phyloP scores from a whole-genome alignment of 2,888 invertebrate genomes.

The Limenitis camilla region DNA sequence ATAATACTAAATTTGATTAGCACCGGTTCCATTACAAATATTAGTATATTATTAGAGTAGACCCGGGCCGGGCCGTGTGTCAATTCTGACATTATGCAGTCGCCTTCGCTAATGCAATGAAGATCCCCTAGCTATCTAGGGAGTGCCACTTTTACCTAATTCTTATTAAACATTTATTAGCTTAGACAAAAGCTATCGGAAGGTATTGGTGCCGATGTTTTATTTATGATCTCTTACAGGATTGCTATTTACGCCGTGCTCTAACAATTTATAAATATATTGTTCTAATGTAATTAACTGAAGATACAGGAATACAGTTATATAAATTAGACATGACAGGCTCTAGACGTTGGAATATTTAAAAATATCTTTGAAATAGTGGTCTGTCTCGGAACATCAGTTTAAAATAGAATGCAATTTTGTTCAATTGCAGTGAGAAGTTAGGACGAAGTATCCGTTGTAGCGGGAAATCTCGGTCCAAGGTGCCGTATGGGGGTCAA shows the following conservation, averaged over 20 bases:
- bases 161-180: constrained; percentile 73
- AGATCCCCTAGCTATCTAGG: constrained; percentile 36
- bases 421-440: constrained; percentile 16
- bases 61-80: constrained; percentile 33
- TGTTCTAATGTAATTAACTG: constrained; percentile 17
- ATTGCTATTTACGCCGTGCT: constrained; percentile 49
- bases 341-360: constrained; percentile 13
- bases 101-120: constrained; percentile 57
- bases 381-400: constrained; percentile 4
- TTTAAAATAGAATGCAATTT: constrained; percentile 30
- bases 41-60: constrained; percentile 28
- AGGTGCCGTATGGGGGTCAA: constrained; percentile 21
- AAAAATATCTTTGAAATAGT: constrained; percentile 10
- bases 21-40: constrained; percentile 33
- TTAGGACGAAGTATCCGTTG: constrained; percentile 4
- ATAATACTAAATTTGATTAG: constrained; percentile 25
- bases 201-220: constrained; percentile 59
- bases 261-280: constrained; percentile 18
- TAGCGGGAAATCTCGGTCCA: constrained; percentile 18
- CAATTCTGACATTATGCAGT: constrained; percentile 62
- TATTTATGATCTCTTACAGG: constrained; percentile 67
- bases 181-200: constrained; percentile 66
- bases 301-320: constrained; percentile 3
- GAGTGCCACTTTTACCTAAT: constrained; percentile 65
- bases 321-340: constrained; percentile 1